Conservation (phyloP, 2,113 vertebrate genomes). For the Stomatorhinus ivindoensis region DNA sequence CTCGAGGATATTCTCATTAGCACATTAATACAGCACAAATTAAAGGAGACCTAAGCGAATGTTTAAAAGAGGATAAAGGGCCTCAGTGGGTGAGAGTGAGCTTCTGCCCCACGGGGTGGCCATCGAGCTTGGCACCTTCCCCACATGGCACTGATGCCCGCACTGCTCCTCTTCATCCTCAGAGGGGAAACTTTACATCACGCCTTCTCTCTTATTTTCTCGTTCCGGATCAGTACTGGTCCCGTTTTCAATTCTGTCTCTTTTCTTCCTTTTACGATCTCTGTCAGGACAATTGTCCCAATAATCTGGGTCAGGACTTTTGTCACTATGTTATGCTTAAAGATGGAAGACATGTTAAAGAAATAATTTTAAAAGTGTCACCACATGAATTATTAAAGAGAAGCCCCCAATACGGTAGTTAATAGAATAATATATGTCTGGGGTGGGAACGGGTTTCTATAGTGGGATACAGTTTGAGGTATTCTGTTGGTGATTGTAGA, state of each 20-base stretch:
- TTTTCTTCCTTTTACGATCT: conserved; percentile 12
- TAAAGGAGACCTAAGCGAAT: conserved; percentile 14
- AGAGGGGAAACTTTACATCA: neutral
- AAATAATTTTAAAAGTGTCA: conserved; percentile 42
- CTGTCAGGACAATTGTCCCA: conserved; percentile 29
- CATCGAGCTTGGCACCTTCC: neutral
- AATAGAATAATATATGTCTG: conserved; percentile 82
- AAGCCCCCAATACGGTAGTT: conserved; percentile 70
- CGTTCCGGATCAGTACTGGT: neutral
- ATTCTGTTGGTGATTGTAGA: conserved; percentile 75
- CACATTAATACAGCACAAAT: conserved; percentile 57
- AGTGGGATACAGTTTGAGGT: conserved; percentile 77
- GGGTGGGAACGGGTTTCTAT: conserved; percentile 65
- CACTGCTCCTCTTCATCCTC: neutral
- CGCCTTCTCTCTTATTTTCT: neutral
- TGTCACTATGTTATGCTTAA: conserved; percentile 42
- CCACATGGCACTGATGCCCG: neutral
- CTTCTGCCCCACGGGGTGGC: neutral
- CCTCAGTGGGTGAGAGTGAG: conserved; percentile 14
- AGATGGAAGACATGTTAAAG: conserved; percentile 39
- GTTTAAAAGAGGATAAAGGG: conserved; percentile 25
- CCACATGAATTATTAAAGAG: conserved; percentile 75
- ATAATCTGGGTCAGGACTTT: conserved; percentile 24
- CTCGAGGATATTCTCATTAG: conserved; percentile 64
- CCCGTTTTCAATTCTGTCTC: neutral